Conservation (phyloP, 2,113 vertebrate genomes). For the Neodon shergylaensis region DNA sequence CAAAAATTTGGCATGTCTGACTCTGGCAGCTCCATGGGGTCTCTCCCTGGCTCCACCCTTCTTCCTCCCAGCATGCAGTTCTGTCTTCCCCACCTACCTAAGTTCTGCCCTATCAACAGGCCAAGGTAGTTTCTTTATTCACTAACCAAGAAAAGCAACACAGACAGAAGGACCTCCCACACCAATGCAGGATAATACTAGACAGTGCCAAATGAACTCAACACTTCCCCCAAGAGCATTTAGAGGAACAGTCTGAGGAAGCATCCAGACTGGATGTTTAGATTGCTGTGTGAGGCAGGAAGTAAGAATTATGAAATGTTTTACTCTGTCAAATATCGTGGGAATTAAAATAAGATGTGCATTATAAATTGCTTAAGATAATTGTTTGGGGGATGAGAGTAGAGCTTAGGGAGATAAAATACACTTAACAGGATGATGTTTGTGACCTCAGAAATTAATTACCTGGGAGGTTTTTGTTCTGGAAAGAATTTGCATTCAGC, state of each 20-base stretch:
- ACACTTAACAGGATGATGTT: background rate
- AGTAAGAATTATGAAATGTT: conserved; percentile 41
- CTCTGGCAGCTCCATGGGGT: too few species aligned
- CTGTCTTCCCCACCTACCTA: too few species aligned
- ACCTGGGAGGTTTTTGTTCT: background rate
- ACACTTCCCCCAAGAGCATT: background rate
- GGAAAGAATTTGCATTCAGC: background rate
- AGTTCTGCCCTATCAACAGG: too few species aligned
- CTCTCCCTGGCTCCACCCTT: too few species aligned
- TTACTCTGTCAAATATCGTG: background rate
- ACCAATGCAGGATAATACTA: background rate
- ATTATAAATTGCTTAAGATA: conserved; percentile 2
- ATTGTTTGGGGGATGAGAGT: background rate
- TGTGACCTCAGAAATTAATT: conserved; percentile 31
- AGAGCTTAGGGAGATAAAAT: background rate
- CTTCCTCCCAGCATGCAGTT: too few species aligned
- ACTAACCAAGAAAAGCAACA: too few species aligned
- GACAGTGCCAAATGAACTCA: background rate
- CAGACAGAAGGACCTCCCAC: too few species aligned
- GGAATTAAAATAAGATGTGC: background rate
- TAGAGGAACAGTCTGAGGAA: conserved; percentile 1
- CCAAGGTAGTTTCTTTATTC: too few species aligned
- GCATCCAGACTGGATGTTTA: background rate
- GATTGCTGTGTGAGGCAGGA: conserved; percentile 22
- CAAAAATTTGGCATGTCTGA: too few species aligned